Evolutionary conservation across 2,113 vertebrate genomes (phyloP).

Genomic region (Ctenomys sociabilis): DNA sequence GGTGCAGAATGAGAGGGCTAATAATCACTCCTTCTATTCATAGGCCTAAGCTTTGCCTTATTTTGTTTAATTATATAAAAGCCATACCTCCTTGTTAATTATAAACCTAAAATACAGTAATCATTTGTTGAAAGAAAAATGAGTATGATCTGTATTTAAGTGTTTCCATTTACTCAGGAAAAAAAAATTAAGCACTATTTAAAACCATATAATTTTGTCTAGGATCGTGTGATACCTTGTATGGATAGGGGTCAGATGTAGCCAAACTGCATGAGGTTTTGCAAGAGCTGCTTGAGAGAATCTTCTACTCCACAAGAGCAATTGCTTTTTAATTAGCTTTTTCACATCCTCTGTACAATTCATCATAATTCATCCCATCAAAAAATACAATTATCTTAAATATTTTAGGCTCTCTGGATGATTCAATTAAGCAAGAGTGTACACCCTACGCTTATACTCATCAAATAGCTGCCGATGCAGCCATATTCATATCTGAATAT

Average conservation of each 20-base stretch:
- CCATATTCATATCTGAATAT: no score
- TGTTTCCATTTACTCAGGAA: neutral
- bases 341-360: slow-evolving; percentile 55
- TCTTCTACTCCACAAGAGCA: neutral
- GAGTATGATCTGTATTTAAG: neutral
- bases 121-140: slow-evolving; percentile 1
- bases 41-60: neutral
- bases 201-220: neutral
- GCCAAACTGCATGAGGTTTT: neutral
- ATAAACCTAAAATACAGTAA: neutral
- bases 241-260: neutral
- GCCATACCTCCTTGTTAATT: neutral
- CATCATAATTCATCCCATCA: slow-evolving; percentile 28
- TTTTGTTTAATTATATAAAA: neutral
- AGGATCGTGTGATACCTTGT: neutral
- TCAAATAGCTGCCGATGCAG: neutral
- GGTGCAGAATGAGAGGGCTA: neutral
- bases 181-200: slow-evolving; percentile 12
- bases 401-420: slow-evolving; percentile 51
- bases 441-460: neutral
- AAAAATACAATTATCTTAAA: slow-evolving; percentile 53
- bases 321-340: slow-evolving; percentile 45
- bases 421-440: slow-evolving; percentile 57
- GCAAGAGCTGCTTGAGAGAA: slow-evolving; percentile 6
- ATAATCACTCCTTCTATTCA: neutral